phyloP scores from a whole-genome alignment of 1,140 invertebrate genomes.

The Drosophila ananassae region DNA sequence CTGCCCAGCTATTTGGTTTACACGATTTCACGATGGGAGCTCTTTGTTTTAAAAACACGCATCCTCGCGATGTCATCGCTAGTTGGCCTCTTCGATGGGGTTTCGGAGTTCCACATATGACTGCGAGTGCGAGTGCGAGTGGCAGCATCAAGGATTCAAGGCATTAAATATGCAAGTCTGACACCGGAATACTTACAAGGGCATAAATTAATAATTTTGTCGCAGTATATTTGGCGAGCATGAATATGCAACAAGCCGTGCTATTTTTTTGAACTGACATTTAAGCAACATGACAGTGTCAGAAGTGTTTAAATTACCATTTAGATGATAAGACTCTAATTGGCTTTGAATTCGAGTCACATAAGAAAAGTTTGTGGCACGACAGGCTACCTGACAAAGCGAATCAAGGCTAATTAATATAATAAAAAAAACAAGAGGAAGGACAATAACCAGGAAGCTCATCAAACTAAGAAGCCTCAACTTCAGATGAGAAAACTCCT shows the following conservation, averaged over 20 bases:
- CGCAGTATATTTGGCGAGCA: conserved; percentile 48
- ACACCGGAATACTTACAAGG: conserved; percentile 29
- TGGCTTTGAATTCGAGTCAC: conserved; percentile 23
- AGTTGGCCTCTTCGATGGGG: background rate
- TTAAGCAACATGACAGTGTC: conserved; percentile 18
- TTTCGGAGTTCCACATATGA: conserved; percentile 34
- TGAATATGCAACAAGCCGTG: conserved; percentile 46
- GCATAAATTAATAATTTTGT: conserved; percentile 61
- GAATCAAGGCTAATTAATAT: conserved; percentile 16
- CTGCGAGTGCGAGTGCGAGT: background rate
- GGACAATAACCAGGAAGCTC: background rate
- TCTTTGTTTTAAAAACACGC: background rate
- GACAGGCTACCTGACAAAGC: too few species aligned
- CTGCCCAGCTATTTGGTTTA: background rate
- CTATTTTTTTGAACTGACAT: conserved; percentile 23
- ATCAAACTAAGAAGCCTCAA: conserved; percentile 2
- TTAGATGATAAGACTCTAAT: background rate
- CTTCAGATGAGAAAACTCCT: conserved; percentile 40
- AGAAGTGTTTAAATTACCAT: conserved; percentile 1
- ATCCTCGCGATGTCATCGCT: background rate
- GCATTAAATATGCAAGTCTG: conserved; percentile 31
- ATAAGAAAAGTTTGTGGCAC: background rate
- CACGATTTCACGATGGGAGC: background rate
- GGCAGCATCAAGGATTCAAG: conserved; percentile 10
- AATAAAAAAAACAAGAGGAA: conserved; percentile 12